A percentile compares a stretch with the other conserved stretches of the same genome.
Evolutionary conservation across 2,888 invertebrate species (phyloP).

Genomic region (Lamproptera curius): DNA sequence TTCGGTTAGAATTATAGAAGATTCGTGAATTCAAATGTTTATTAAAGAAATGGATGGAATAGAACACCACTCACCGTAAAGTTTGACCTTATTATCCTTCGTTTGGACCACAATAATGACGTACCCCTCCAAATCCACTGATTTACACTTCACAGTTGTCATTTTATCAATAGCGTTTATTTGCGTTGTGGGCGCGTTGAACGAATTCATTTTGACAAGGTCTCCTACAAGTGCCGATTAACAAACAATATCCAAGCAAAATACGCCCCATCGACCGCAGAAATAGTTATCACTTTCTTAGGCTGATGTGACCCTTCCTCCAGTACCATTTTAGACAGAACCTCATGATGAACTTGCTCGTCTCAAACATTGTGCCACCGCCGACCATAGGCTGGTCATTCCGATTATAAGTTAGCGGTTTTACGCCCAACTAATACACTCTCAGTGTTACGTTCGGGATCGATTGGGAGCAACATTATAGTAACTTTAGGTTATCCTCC

Average conservation of each 20-base stretch:
- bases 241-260: too few relatives aligned
- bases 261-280: too few relatives aligned
- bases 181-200: conserved; percentile 70
- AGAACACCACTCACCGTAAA: conserved; percentile 84
- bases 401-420: conserved; percentile 44
- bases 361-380: conserved; percentile 52
- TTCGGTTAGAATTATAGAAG: too few relatives aligned
- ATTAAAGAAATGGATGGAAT: not conserved
- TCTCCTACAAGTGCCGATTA: too few relatives aligned
- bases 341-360: conserved; percentile 45
- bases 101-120: conserved; percentile 96
- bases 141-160: conserved; percentile 73
- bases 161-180: conserved; percentile 69
- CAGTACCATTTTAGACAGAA: conserved; percentile 70
- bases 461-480: conserved; percentile 13
- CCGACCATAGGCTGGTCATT: conserved; percentile 52
- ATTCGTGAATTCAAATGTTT: not conserved
- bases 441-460: conserved; percentile 1
- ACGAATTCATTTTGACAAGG: conserved; percentile 61
- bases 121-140: conserved; percentile 95
- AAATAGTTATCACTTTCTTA: conserved; percentile 20
- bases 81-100: conserved; percentile 95
- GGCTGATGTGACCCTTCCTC: conserved; percentile 62
- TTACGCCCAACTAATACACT: conserved; percentile 54
- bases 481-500: conserved; percentile 6